Evolutionary conservation across 2,888 invertebrate species (phyloP).

Genomic region (Andrena trimmerana): DNA sequence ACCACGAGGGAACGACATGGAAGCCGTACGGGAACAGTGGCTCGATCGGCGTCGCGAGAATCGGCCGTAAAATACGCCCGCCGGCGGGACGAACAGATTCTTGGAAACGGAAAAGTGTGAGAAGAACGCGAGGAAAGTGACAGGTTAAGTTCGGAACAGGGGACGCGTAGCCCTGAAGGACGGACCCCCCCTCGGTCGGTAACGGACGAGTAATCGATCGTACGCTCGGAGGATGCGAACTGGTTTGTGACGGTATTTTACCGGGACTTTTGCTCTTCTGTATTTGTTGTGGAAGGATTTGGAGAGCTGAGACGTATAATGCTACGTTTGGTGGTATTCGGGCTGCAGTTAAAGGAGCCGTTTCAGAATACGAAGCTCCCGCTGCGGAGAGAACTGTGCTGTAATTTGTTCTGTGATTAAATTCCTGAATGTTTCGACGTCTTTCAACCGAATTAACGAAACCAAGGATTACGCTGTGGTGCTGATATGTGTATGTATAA

Average conservation of each 20-base stretch:
- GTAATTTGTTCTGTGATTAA: too few species aligned
- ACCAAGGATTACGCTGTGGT: background rate
- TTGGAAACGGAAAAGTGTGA: background rate
- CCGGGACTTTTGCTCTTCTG: background rate
- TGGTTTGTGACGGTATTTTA: background rate
- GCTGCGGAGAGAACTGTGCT: too few species aligned
- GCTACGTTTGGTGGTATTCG: background rate
- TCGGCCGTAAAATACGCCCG: background rate
- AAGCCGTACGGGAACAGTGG: background rate
- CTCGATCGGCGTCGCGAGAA: constrained; percentile 7
- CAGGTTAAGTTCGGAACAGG: constrained; percentile 59
- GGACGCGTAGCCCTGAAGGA: constrained; percentile 49
- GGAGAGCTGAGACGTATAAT: background rate
- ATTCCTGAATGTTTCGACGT: too few species aligned
- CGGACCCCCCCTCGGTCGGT: constrained; percentile 53
- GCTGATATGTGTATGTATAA: background rate
- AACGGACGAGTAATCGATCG: constrained; percentile 53
- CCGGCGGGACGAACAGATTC: background rate
- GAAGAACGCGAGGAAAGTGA: constrained; percentile 36
- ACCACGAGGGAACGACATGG: constrained; percentile 11
- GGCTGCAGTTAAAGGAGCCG: background rate
- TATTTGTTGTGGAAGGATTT: background rate
- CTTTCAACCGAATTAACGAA: background rate
- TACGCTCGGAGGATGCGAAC: constrained; percentile 10
- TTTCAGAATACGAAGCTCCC: too few species aligned